Evolutionary conservation across 2,888 invertebrate species (phyloP).

Genomic region (Copidosoma aretas): DNA sequence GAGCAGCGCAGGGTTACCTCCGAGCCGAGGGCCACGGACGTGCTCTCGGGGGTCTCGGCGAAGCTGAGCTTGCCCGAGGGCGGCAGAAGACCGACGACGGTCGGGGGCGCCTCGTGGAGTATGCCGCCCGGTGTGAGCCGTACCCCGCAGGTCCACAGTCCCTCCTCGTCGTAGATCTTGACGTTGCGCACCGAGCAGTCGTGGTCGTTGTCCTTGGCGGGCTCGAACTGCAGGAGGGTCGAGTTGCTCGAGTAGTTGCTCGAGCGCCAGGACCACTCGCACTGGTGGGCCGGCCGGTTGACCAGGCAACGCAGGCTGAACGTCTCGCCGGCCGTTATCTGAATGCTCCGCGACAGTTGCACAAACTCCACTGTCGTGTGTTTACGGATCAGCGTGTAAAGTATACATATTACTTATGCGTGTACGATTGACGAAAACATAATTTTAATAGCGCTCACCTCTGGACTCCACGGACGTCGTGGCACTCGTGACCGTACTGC

Average conservation of each 20-base stretch:
- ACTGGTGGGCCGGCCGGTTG: constrained; percentile 58
- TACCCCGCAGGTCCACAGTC: constrained; percentile 61
- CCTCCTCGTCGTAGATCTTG: constrained; percentile 59
- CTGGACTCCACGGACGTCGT: constrained; percentile 50
- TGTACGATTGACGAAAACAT: too few relatives aligned
- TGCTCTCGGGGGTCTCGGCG: constrained; percentile 54
- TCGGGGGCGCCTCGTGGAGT: constrained; percentile 58
- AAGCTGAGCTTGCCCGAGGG: constrained; percentile 57
- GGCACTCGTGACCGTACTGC: constrained; percentile 46
- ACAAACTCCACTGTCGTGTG: constrained; percentile 60
- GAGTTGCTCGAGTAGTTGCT: constrained; percentile 56
- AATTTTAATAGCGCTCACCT: constrained; percentile 17
- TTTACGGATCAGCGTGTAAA: constrained; percentile 33
- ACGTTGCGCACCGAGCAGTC: constrained; percentile 60
- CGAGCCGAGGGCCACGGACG: constrained; percentile 52
- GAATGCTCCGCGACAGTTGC: constrained; percentile 58
- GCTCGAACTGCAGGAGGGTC: constrained; percentile 53
- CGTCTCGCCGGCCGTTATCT: constrained; percentile 58
- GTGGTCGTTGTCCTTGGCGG: constrained; percentile 56
- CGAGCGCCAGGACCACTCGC: constrained; percentile 60
- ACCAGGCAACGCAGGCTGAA: constrained; percentile 57
- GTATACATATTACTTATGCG: too few relatives aligned
- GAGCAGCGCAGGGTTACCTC: constrained; percentile 54
- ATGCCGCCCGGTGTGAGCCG: constrained; percentile 54
- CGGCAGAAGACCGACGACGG: constrained; percentile 57